These are phyloP conservation scores for Ahaetulla prasina DNA, from an alignment of 2,113 vertebrate genomes.

Conservation along the genomic window DNA sequence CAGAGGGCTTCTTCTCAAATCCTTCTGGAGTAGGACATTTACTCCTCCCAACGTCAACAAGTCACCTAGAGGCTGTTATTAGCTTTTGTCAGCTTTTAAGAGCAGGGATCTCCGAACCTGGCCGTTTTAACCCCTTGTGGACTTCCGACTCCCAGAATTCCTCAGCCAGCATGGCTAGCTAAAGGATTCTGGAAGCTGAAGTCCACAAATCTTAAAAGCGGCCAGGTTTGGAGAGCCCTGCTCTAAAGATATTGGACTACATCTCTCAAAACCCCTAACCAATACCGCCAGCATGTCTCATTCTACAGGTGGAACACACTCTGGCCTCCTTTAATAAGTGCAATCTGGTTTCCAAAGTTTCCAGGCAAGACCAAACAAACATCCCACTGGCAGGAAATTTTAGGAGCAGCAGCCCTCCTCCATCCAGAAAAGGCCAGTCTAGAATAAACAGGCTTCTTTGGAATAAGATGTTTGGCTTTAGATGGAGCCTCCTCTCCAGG, in stretches of 20 bases:
- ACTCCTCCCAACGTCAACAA: neutral
- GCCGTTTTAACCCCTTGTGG: neutral
- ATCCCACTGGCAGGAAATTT: neutral
- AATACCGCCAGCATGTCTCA: neutral
- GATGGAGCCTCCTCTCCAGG: neutral
- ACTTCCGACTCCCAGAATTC: neutral
- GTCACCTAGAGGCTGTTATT: neutral
- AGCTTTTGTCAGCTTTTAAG: neutral
- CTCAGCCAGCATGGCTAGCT: neutral
- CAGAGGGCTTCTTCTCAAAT: neutral
- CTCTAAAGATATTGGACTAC: neutral
- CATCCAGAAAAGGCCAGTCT: neutral
- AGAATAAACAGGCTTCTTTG: neutral
- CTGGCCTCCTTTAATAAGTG: neutral
- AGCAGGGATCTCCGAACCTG: neutral
- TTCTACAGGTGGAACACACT: neutral
- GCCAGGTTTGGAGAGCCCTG: too few relatives aligned
- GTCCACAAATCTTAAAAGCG: too few relatives aligned
- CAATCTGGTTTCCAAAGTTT: neutral
- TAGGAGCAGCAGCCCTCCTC: neutral
- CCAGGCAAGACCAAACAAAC: neutral
- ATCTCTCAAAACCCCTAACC: neutral
- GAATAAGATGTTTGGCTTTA: neutral
- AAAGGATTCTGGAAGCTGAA: neutral
- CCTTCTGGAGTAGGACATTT: neutral